phyloP scores from a whole-genome alignment of 2,113 vertebrate species.

The Rattus norvegicus region GRCr8 NC_086023.1:153205501-153206000 shows the following conservation, averaged over 20 bases:
- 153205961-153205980: neutral
- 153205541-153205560: neutral
- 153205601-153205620: neutral
- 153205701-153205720: neutral
- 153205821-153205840: neutral
- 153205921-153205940: neutral
- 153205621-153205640: neutral
- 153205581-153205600: neutral
- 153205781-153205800: neutral
- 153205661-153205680: neutral
- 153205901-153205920: neutral
- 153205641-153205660: neutral
- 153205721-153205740: neutral
- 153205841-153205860: neutral
- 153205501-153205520: no score
- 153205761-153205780: neutral
- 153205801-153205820: neutral
- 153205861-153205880: neutral
- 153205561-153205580: neutral
- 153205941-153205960: neutral
- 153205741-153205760: no score
- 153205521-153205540: neutral
- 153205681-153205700: neutral
- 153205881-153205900: neutral
- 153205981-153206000: neutral